phyloP scores from a whole-genome alignment of 2,113 vertebrate species.

The Leucosticte australis region DNA sequence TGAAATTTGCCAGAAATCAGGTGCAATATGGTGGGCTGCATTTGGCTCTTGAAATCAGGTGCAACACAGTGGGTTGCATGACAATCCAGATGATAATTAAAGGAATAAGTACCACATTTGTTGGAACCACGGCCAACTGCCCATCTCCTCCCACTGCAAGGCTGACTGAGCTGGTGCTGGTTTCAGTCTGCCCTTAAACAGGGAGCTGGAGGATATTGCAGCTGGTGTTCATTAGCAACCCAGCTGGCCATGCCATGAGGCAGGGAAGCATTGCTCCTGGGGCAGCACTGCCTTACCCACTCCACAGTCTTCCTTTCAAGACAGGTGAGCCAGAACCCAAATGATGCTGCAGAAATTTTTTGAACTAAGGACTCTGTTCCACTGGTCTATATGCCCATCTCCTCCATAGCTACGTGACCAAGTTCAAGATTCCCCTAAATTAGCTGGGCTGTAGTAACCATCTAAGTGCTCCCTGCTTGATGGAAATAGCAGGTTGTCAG shows the following conservation, averaged over 20 bases:
- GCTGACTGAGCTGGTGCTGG: background rate
- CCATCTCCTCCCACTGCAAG: background rate
- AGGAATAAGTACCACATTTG: background rate
- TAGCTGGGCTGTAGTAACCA: background rate
- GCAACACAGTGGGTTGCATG: background rate
- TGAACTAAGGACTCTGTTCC: background rate
- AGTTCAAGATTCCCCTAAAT: background rate
- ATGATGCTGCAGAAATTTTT: background rate
- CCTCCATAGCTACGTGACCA: rapidly evolving
- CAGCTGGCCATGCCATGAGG: background rate
- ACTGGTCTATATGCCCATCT: background rate
- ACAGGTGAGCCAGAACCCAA: background rate
- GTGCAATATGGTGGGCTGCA: background rate
- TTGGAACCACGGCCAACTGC: background rate
- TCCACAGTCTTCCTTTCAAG: background rate
- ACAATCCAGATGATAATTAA: background rate
- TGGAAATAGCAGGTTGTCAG: background rate
- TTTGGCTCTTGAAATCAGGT: background rate
- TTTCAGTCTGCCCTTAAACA: background rate
- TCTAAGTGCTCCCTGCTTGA: background rate
- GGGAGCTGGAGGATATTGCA: background rate
- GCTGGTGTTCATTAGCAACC: background rate
- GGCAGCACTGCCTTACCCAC: background rate
- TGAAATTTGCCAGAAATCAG: background rate
- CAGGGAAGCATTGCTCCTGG: background rate